phyloP scores from a whole-genome alignment of 2,797 vertebrate genomes.

The Anguilla pacifica region DNA sequence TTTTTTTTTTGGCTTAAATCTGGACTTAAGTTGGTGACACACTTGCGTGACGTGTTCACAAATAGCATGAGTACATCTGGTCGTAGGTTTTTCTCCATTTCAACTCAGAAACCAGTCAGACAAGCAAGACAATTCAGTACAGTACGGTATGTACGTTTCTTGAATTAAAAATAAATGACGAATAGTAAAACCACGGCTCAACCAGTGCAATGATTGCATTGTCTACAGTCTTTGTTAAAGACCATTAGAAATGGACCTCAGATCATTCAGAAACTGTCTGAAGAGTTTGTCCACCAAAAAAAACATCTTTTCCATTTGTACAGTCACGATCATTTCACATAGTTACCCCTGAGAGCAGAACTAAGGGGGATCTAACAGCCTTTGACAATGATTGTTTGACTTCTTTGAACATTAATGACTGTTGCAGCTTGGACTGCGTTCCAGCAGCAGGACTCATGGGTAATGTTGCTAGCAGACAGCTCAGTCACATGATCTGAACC shows the following conservation, averaged over 20 bases:
- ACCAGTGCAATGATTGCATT: background rate
- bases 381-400: background rate
- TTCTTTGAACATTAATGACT: background rate
- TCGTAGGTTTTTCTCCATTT: background rate
- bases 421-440: background rate
- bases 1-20: background rate
- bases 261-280: too few species aligned
- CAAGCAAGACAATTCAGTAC: background rate
- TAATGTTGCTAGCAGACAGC: background rate
- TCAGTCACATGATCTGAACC: background rate
- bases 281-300: background rate
- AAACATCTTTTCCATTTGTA: background rate
- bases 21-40: background rate
- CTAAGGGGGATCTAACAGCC: too few species aligned
- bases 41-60: background rate
- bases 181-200: background rate
- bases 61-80: background rate
- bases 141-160: background rate
- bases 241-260: too few species aligned
- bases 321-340: background rate
- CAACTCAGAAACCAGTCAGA: background rate
- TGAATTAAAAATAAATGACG: background rate
- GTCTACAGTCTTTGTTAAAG: background rate
- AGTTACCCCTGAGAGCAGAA: background rate
- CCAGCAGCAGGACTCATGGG: background rate